Percentiles rank a stretch among this genome's conserved stretches.
These are phyloP conservation scores for Theocolax elegans DNA, from an alignment of 1,140 invertebrate species.

Conservation along the genomic window DNA sequence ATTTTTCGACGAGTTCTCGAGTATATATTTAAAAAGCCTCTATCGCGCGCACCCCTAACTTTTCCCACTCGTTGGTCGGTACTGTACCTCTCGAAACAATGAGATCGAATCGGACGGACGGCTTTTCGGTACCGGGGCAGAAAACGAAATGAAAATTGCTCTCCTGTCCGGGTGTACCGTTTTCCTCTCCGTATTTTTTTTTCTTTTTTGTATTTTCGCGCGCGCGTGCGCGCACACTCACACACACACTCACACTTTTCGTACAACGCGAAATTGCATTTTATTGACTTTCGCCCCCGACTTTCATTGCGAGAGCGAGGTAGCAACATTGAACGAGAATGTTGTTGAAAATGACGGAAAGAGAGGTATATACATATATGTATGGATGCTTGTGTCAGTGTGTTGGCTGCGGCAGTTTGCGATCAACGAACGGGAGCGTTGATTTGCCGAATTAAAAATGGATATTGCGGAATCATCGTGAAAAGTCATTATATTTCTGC, in stretches of 20 bases:
- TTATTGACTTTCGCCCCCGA: constrained; percentile 36
- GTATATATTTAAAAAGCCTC: constrained; percentile 27
- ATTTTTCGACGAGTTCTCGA: neutral
- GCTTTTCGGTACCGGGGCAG: neutral
- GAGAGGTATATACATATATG: neutral
- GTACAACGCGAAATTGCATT: constrained; percentile 32
- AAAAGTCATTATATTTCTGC: too few species aligned
- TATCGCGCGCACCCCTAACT: neutral
- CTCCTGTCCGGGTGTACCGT: neutral
- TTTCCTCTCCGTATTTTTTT: neutral
- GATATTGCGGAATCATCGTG: constrained; percentile 4
- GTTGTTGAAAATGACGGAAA: constrained; percentile 11
- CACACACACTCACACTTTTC: neutral
- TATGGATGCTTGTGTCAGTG: too few species aligned
- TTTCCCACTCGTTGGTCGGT: constrained; percentile 11
- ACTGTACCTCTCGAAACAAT: constrained; percentile 34
- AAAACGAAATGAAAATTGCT: constrained; percentile 33
- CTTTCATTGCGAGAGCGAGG: neutral
- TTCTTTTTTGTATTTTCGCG: too few species aligned
- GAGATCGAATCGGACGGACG: constrained; percentile 27
- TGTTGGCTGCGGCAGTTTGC: too few species aligned
- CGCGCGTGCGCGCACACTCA: neutral
- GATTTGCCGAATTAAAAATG: constrained; percentile 28
- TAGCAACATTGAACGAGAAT: too few species aligned
- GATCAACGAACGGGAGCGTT: neutral